A percentile compares a stretch with the other conserved stretches of the same genome.
phyloP scores from a whole-genome alignment of 30 jellyfish, hydroid and myxozoan genomes.

The Turritopsis dohrnii region DNA sequence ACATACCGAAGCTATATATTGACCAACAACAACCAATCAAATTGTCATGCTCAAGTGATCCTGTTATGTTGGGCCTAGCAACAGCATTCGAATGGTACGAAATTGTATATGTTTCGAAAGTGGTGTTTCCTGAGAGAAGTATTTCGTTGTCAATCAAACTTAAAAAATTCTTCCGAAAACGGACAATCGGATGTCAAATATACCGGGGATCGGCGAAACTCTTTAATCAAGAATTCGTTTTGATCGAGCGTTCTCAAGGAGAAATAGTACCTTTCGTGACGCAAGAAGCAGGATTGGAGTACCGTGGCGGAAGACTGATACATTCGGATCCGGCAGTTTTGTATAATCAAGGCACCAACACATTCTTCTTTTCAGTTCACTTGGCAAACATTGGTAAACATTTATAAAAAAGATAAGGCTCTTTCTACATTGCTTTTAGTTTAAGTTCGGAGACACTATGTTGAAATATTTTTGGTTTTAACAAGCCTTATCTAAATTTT shows the following conservation, averaged over 20 bases:
- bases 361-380: slow-evolving; percentile 14
- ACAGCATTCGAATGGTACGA: slow-evolving; percentile 21
- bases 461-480: too few species aligned
- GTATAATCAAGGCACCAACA: background rate
- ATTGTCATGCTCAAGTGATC: slow-evolving; percentile 11
- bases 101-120: background rate
- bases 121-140: background rate
- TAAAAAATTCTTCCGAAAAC: slow-evolving; percentile 4
- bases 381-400: slow-evolving; percentile 23
- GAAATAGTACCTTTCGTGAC: slow-evolving; percentile 21
- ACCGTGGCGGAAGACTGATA: slow-evolving; percentile 28
- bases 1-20: background rate
- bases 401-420: too few species aligned
- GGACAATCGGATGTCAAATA: slow-evolving; percentile 10
- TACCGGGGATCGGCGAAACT: background rate
- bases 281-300: slow-evolving; percentile 24
- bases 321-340: slow-evolving; percentile 6
- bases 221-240: slow-evolving; percentile 2
- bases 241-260: background rate
- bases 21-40: background rate
- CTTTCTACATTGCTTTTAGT: too few species aligned
- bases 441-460: too few species aligned
- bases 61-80: background rate
- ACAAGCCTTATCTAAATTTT: too few species aligned
- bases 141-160: background rate